Conservation (phyloP, 2,113 vertebrate species). For the Paradoxurus hermaphroditus region DNA sequence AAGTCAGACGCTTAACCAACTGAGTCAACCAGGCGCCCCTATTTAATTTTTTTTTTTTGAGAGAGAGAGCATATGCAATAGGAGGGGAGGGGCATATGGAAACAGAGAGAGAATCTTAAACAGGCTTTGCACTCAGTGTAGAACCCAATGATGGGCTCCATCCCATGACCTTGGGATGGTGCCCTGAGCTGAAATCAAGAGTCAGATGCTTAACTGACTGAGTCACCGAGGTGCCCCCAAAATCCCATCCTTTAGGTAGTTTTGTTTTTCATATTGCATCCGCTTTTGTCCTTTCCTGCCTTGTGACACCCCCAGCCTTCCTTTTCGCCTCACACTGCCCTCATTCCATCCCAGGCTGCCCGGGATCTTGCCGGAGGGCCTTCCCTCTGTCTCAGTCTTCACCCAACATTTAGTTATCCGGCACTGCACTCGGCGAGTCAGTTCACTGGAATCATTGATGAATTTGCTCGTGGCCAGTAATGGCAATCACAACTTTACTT, state of each 20-base stretch:
- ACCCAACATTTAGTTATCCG: not conserved
- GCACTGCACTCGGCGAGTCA: not conserved
- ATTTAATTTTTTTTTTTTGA: too few species aligned
- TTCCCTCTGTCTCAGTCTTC: not conserved
- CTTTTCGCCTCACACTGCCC: not conserved
- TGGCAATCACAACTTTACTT: not conserved
- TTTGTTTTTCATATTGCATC: not conserved
- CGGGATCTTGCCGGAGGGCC: not conserved
- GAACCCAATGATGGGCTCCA: too few species aligned
- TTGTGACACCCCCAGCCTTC: not conserved
- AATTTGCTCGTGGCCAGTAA: not conserved
- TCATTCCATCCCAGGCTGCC: not conserved
- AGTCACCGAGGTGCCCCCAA: too few species aligned
- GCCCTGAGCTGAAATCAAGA: too few species aligned
- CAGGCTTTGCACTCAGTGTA: too few species aligned
- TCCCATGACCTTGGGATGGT: too few species aligned
- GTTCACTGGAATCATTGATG: not conserved
- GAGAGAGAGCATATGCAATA: too few species aligned
- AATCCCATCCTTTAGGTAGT: not conserved
- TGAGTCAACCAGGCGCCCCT: too few species aligned
- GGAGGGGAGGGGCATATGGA: too few species aligned
- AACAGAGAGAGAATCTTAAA: too few species aligned
- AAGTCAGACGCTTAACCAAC: too few species aligned
- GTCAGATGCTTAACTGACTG: too few species aligned
- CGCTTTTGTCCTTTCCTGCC: not conserved